Conservation (phyloP, 1,140 invertebrate genomes). For the Lucilia cuprina region DNA sequence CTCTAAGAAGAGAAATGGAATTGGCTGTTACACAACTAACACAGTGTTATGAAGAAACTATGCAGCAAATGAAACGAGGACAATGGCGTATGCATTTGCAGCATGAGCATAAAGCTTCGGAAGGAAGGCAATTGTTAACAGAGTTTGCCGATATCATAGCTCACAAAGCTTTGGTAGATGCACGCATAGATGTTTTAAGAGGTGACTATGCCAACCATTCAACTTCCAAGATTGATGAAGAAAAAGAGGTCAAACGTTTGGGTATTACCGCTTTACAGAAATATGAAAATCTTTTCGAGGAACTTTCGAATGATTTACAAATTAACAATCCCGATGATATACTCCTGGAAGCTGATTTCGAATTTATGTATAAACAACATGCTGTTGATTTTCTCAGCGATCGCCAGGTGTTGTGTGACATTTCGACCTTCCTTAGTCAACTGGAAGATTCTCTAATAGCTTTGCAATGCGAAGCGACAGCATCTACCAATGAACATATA, state of each 20-base stretch:
- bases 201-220: slow-evolving; percentile 55
- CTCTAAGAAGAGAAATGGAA: slow-evolving; percentile 74
- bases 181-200: slow-evolving; percentile 70
- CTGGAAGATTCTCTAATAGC: slow-evolving; percentile 44
- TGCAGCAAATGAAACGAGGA: slow-evolving; percentile 62
- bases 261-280: slow-evolving; percentile 42
- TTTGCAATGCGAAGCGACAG: slow-evolving; percentile 41
- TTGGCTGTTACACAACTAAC: slow-evolving; percentile 71
- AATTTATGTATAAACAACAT: slow-evolving; percentile 47
- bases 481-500: slow-evolving; percentile 39
- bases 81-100: slow-evolving; percentile 61
- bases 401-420: slow-evolving; percentile 42
- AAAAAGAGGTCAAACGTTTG: background rate
- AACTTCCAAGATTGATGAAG: background rate
- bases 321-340: slow-evolving; percentile 46
- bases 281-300: slow-evolving; percentile 46
- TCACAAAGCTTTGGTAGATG: slow-evolving; percentile 78
- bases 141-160: slow-evolving; percentile 79
- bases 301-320: slow-evolving; percentile 45
- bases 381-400: slow-evolving; percentile 42
- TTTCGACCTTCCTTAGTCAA: slow-evolving; percentile 42
- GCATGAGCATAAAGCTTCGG: slow-evolving; percentile 63
- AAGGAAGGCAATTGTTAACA: slow-evolving; percentile 68
- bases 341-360: slow-evolving; percentile 46
- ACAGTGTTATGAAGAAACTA: slow-evolving; percentile 69